These are phyloP conservation scores for Xenopus laevis DNA, from an alignment of 2,113 vertebrate genomes.

Conservation along the genomic window DNA sequence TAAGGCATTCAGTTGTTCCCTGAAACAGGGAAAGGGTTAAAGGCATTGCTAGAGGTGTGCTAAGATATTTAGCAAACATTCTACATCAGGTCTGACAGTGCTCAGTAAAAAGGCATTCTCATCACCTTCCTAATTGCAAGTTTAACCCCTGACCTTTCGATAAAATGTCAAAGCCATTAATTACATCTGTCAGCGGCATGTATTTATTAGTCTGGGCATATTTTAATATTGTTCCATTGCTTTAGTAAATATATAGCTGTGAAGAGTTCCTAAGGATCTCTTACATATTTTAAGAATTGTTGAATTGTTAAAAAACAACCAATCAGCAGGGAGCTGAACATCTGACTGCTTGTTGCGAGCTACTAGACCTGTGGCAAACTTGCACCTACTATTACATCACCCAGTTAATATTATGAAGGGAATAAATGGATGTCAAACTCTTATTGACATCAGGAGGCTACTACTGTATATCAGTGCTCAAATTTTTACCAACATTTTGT, in stretches of 20 bases:
- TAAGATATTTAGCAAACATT: slow-evolving; percentile 17
- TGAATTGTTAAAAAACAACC: too few species aligned
- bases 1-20: too few species aligned
- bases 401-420: background rate
- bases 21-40: slow-evolving; percentile 14
- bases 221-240: slow-evolving; percentile 23
- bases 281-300: too few species aligned
- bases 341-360: too few species aligned
- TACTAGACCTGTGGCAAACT: too few species aligned
- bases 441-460: background rate
- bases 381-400: too few species aligned
- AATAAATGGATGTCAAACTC: background rate
- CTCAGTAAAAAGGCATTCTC: slow-evolving; percentile 32
- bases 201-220: slow-evolving; percentile 15
- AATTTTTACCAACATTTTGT: too few species aligned
- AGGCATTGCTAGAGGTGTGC: background rate
- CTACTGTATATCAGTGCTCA: too few species aligned
- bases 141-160: slow-evolving; percentile 17
- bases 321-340: too few species aligned
- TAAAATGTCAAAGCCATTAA: slow-evolving; percentile 20
- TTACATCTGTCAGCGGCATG: slow-evolving; percentile 27
- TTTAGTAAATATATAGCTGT: background rate
- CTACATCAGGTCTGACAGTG: slow-evolving; percentile 28
- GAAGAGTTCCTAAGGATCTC: too few species aligned
- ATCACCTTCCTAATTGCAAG: slow-evolving; percentile 43